Percentiles rank a stretch among this genome's conserved stretches.
phyloP scores from a whole-genome alignment of 2,888 invertebrate genomes.

The Tricholauxania praeusta region DNA sequence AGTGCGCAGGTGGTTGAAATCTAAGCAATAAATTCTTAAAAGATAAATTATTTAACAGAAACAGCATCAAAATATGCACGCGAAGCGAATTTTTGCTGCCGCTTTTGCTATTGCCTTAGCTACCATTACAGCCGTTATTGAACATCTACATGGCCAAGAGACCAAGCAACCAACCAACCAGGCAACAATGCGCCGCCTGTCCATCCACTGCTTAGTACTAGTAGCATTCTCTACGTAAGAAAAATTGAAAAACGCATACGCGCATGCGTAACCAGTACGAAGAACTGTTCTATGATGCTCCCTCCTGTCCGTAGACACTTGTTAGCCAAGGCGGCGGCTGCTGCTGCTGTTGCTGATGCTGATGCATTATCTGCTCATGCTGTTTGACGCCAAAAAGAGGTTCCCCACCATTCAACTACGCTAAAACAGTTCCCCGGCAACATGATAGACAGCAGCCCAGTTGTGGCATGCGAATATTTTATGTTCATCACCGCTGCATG shows the following conservation, averaged over 20 bases:
- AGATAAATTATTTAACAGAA: constrained; percentile 25
- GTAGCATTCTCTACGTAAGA: constrained; percentile 6
- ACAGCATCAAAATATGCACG: constrained; percentile 9
- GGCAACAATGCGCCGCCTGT: neutral
- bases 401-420: constrained; percentile 19
- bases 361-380: neutral
- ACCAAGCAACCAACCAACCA: neutral
- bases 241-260: constrained; percentile 27
- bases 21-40: constrained; percentile 39
- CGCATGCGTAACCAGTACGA: constrained; percentile 52
- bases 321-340: constrained; percentile 28
- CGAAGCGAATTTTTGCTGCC: constrained; percentile 1
- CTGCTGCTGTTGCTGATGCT: constrained; percentile 12
- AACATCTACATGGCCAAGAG: neutral
- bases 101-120: neutral
- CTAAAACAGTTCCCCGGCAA: constrained; percentile 39
- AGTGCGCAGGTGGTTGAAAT: constrained; percentile 44
- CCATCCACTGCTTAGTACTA: neutral
- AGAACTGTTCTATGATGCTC: neutral
- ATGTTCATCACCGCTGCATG: constrained; percentile 46
- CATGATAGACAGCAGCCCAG: constrained; percentile 31
- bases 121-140: neutral
- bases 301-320: neutral
- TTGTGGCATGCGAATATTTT: constrained; percentile 42
- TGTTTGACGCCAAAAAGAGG: neutral